These are phyloP conservation scores for Aporophyla lueneburgensis DNA, from an alignment of 2,888 invertebrate genomes.

Conservation along the genomic window DNA sequence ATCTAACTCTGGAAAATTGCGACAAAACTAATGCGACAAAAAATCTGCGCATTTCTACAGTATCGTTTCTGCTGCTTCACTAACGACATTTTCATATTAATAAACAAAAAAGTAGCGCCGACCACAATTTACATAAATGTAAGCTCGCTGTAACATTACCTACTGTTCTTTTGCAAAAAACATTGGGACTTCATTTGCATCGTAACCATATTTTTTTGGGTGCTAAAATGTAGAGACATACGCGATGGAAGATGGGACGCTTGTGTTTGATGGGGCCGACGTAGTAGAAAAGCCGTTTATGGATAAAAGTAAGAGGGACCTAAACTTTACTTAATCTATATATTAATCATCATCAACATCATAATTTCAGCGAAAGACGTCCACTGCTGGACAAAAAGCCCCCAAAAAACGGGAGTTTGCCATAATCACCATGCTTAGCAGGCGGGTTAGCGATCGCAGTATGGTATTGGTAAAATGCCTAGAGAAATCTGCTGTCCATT, in stretches of 20 bases:
- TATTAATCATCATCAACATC: too few species aligned
- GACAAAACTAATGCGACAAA: constrained; percentile 39
- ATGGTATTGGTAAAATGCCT: too few species aligned
- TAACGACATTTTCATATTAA: constrained; percentile 68
- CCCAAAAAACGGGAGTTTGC: too few species aligned
- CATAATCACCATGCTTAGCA: too few species aligned
- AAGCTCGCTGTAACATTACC: constrained; percentile 64
- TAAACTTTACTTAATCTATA: too few species aligned
- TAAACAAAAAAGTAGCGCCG: constrained; percentile 56
- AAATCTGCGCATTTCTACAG: constrained; percentile 17
- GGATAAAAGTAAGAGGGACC: background rate
- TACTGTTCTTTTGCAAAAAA: constrained; percentile 64
- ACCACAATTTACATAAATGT: constrained; percentile 66
- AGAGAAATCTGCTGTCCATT: too few species aligned
- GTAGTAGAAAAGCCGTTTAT: background rate
- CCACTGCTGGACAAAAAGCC: too few species aligned
- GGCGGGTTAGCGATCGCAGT: too few species aligned
- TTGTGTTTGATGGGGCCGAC: background rate
- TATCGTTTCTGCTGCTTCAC: constrained; percentile 41
- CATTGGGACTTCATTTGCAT: constrained; percentile 66
- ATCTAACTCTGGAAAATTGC: constrained; percentile 9
- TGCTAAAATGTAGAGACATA: constrained; percentile 45
- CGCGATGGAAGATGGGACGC: constrained; percentile 1
- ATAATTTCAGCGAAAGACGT: too few species aligned
- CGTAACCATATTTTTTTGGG: constrained; percentile 63